These are phyloP conservation scores for Trichechus manatus DNA, from an alignment of 2,113 vertebrate genomes.

Conservation along the genomic window DNA sequence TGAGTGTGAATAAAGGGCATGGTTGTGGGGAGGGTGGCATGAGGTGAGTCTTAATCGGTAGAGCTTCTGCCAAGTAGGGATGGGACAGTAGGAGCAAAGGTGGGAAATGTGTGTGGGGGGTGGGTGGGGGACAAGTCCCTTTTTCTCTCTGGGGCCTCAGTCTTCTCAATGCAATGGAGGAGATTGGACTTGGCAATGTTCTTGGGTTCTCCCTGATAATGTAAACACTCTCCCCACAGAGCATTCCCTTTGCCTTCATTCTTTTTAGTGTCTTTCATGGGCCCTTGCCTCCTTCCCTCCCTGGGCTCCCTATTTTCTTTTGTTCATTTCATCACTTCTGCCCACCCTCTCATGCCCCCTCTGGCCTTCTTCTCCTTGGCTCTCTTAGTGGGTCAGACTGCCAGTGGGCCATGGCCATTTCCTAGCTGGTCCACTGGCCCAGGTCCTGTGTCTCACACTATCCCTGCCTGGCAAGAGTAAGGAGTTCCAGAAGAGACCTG, in stretches of 20 bases:
- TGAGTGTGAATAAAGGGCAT: background rate
- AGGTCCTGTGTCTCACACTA: background rate
- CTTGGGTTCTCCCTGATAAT: background rate
- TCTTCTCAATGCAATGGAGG: background rate
- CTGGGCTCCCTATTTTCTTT: background rate
- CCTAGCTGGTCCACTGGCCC: background rate
- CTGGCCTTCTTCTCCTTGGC: background rate
- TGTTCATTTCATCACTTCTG: slow-evolving; percentile 1
- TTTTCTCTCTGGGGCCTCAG: background rate
- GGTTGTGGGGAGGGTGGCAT: background rate
- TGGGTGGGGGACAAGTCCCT: background rate
- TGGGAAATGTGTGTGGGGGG: background rate
- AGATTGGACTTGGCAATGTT: background rate
- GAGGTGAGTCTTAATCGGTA: background rate
- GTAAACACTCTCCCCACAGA: background rate
- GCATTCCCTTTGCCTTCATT: background rate
- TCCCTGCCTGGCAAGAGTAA: background rate
- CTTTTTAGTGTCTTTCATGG: background rate
- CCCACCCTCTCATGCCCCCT: background rate
- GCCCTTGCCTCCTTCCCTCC: background rate
- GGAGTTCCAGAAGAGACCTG: background rate
- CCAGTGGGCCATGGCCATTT: background rate
- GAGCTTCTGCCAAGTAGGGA: background rate
- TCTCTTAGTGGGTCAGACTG: background rate
- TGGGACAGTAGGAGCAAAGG: background rate